phyloP scores from a whole-genome alignment of 2,113 vertebrate genomes.

The Falcunculus frontatus region DNA sequence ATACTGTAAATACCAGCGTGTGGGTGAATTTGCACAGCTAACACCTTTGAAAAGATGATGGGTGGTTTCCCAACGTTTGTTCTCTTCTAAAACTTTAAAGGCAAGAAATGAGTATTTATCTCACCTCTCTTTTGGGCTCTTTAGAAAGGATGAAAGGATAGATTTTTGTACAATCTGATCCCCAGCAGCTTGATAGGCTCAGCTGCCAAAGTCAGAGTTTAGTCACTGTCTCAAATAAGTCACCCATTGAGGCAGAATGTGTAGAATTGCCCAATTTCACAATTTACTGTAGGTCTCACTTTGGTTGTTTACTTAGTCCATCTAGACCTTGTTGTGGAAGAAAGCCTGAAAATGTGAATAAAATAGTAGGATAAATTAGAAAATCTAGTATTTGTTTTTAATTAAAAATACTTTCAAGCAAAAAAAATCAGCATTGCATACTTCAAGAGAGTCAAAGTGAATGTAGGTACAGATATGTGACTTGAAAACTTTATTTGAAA shows the following conservation, averaged over 20 bases:
- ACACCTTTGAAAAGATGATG: not conserved
- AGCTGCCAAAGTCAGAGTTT: not conserved
- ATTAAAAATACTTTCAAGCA: not conserved
- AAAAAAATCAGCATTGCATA: not conserved
- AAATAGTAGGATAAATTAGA: not conserved
- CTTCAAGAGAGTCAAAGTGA: not conserved
- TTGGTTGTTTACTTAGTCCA: not conserved
- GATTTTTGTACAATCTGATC: not conserved
- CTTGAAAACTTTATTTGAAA: not conserved
- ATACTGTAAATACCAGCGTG: not conserved
- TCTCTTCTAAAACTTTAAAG: not conserved
- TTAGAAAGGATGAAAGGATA: not conserved
- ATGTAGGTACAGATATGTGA: not conserved
- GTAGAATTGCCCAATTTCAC: not conserved
- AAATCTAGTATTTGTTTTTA: not conserved
- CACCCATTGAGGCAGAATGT: not conserved
- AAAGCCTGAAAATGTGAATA: not conserved
- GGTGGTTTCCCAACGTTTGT: not conserved
- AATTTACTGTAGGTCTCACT: not conserved
- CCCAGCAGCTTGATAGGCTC: not conserved
- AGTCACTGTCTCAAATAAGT: not conserved
- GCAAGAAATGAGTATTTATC: not conserved
- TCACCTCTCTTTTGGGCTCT: not conserved
- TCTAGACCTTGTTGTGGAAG: not conserved
- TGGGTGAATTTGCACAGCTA: not conserved